Evolutionary conservation across 1,140 invertebrate genomes (phyloP).

Genomic region (Archivesica marissinica): DNA sequence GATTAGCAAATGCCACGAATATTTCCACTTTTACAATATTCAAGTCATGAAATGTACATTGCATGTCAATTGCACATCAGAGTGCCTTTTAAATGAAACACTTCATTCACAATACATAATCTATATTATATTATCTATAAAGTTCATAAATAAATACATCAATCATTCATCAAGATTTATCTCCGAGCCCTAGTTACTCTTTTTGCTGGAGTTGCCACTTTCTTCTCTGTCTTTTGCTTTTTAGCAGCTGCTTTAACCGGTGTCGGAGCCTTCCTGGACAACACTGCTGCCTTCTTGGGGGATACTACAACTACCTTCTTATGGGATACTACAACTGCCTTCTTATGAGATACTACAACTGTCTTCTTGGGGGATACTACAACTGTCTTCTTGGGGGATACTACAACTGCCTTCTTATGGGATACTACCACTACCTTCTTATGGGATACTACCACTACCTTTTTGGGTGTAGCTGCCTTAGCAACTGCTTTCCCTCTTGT

Average conservation of each 20-base stretch:
- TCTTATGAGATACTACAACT: neutral
- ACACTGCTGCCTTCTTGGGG: conserved; percentile 10
- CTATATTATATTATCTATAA: neutral
- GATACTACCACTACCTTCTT: conserved; percentile 7
- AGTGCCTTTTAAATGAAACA: neutral
- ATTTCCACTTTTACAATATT: too few species aligned
- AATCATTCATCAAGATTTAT: neutral
- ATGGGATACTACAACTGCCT: neutral
- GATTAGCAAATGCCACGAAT: too few species aligned
- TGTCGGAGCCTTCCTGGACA: conserved; percentile 7
- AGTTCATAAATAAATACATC: neutral
- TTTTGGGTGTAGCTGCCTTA: conserved; percentile 7
- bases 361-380: neutral
- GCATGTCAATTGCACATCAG: neutral
- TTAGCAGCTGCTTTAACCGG: conserved; percentile 7
- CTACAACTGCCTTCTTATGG: neutral
- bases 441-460: neutral
- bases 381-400: neutral
- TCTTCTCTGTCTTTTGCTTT: conserved; percentile 27
- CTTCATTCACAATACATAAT: neutral
- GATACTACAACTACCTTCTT: neutral
- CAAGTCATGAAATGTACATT: too few species aligned
- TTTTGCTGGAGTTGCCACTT: conserved; percentile 36
- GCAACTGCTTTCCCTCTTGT: neutral
- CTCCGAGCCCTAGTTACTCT: conserved; percentile 27